Evolutionary conservation across 2,797 vertebrate genomes (phyloP).

Genomic region (Nyctalus aviator): DNA sequence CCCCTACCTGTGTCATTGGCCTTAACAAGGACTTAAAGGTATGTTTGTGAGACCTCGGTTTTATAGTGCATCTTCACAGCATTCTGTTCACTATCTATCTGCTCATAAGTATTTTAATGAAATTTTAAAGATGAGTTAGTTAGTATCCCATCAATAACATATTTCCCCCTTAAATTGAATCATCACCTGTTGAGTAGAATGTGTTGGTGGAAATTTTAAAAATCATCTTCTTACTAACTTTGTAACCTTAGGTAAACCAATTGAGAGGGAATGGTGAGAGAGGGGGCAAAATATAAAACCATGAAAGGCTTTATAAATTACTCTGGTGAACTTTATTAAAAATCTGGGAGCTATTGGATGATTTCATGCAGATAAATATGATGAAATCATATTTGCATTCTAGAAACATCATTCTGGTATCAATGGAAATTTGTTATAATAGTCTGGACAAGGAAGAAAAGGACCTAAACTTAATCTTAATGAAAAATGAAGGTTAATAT

Average conservation of each 20-base stretch:
- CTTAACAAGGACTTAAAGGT: conserved; percentile 99
- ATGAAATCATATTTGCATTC: neutral
- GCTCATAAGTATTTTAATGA: neutral
- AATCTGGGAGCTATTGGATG: neutral
- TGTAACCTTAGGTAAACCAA: neutral
- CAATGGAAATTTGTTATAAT: neutral
- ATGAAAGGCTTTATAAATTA: conserved; percentile 10
- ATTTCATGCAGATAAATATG: conserved; percentile 30
- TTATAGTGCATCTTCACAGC: neutral
- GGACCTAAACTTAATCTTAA: neutral
- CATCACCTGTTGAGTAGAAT: neutral
- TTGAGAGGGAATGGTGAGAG: neutral
- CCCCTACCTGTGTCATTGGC: conserved; percentile 97
- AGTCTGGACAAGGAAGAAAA: conserved; percentile 32
- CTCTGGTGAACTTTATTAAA: conserved; percentile 11
- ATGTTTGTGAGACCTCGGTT: neutral
- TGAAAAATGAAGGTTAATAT: neutral
- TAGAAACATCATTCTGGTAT: conserved; percentile 37
- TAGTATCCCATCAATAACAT: neutral
- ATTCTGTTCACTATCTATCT: neutral
- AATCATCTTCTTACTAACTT: conserved; percentile 7
- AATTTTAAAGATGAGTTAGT: too few species aligned
- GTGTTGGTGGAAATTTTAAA: conserved; percentile 33
- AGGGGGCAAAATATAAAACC: neutral
- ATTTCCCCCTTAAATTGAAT: conserved; percentile 29